phyloP scores from a whole-genome alignment of 2,797 vertebrate species.

The Propithecus deckenii region DNA sequence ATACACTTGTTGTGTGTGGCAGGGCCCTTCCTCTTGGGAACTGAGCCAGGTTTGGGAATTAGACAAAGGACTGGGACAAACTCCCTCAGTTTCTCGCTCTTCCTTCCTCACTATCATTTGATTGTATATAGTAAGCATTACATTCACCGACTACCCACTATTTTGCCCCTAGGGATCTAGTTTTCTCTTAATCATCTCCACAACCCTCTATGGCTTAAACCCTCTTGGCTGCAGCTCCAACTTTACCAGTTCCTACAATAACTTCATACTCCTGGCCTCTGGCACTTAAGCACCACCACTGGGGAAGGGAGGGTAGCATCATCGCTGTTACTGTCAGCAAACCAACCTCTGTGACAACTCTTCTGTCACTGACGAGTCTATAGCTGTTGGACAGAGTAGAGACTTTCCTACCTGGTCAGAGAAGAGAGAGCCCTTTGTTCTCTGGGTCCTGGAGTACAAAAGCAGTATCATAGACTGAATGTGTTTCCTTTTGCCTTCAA shows the following conservation, averaged over 20 bases:
- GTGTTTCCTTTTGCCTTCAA: not conserved
- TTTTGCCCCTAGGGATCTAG: not conserved
- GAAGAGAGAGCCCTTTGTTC: not conserved
- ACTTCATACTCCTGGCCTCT: not conserved
- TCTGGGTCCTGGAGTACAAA: not conserved
- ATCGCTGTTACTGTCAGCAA: not conserved
- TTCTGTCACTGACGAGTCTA: not conserved
- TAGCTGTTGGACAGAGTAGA: not conserved
- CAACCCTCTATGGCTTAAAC: not conserved
- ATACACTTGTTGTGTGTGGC: not conserved
- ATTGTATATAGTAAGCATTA: not conserved
- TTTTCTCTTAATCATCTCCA: not conserved
- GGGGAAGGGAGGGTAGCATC: too few relatives aligned
- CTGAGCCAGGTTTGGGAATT: not conserved
- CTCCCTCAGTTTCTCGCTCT: not conserved
- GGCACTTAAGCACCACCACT: not conserved
- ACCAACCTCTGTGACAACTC: not conserved
- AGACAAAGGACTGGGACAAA: not conserved
- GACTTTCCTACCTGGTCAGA: not conserved
- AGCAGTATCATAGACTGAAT: not conserved
- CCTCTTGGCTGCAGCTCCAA: not conserved
- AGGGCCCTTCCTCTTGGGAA: not conserved
- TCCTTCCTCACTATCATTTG: not conserved
- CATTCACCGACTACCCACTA: not conserved
- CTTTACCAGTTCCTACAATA: not conserved